phyloP scores from a whole-genome alignment of 2,888 invertebrate genomes.

The Exocentrus adspersus region DNA sequence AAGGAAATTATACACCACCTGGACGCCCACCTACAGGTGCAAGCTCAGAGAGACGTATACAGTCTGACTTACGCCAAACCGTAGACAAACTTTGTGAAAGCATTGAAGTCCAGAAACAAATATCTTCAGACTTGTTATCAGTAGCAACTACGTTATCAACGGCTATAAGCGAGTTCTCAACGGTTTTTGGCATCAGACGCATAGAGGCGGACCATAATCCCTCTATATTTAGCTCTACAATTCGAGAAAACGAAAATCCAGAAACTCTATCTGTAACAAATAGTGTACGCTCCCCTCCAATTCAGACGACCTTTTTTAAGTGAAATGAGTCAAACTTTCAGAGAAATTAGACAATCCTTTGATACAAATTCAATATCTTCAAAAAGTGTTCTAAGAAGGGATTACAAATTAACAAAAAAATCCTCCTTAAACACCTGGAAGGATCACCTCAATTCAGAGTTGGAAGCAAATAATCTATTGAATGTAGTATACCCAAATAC shows the following conservation, averaged over 20 bases:
- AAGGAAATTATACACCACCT: not conserved
- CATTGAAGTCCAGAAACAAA: not conserved
- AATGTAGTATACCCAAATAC: not conserved
- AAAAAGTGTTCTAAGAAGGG: not conserved
- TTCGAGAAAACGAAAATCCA: not conserved
- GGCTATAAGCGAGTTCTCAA: not conserved
- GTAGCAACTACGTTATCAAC: not conserved
- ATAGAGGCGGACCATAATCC: not conserved
- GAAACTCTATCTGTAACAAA: not conserved
- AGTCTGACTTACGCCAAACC: no score
- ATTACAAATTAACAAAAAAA: not conserved
- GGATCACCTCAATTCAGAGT: not conserved
- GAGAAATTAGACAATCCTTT: not conserved
- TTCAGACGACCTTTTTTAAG: not conserved
- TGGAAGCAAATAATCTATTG: not conserved
- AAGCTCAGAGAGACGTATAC: no score
- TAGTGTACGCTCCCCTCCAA: not conserved
- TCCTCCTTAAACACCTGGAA: not conserved
- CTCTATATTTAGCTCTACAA: not conserved
- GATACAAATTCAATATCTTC: not conserved
- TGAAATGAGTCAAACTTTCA: not conserved
- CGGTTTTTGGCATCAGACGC: not conserved
- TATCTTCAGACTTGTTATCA: not conserved
- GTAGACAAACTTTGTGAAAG: no score
- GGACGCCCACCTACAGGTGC: no score